phyloP scores from a whole-genome alignment of 2,888 invertebrate genomes.

The Tribolium freemani region DNA sequence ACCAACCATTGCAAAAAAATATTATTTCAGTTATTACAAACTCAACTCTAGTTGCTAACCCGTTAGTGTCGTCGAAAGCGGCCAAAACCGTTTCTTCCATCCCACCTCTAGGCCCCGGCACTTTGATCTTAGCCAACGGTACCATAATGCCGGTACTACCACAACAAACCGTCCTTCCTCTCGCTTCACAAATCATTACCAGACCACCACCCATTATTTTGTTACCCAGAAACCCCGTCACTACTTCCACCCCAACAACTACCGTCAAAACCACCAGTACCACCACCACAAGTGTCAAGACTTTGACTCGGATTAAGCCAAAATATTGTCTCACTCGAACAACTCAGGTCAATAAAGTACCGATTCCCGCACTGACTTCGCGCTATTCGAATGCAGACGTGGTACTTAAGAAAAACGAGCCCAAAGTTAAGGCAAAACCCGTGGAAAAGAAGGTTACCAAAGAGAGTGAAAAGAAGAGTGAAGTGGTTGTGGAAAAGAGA shows the following conservation, averaged over 20 bases:
- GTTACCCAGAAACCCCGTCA: slow-evolving; percentile 35
- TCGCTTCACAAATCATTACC: slow-evolving; percentile 48
- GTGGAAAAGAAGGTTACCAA: slow-evolving; percentile 34
- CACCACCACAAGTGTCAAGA: slow-evolving; percentile 14
- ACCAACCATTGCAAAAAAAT: background rate
- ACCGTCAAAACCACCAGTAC: slow-evolving; percentile 13
- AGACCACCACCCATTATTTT: slow-evolving; percentile 51
- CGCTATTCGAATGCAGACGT: slow-evolving; percentile 54
- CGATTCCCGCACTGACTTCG: slow-evolving; percentile 65
- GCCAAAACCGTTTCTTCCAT: slow-evolving; percentile 52
- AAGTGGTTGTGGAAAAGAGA: background rate
- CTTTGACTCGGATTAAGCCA: slow-evolving; percentile 43
- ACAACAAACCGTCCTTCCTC: slow-evolving; percentile 40
- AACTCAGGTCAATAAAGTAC: slow-evolving; percentile 67
- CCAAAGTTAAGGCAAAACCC: slow-evolving; percentile 32
- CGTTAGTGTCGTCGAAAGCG: slow-evolving; percentile 58
- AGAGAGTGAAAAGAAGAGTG: slow-evolving; percentile 15
- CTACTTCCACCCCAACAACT: background rate
- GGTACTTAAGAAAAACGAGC: slow-evolving; percentile 43
- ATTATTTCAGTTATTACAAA: slow-evolving; percentile 57
- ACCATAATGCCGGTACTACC: slow-evolving; percentile 62
- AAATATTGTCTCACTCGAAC: slow-evolving; percentile 62
- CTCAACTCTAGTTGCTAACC: slow-evolving; percentile 57
- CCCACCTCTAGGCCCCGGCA: slow-evolving; percentile 63
- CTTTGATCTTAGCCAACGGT: slow-evolving; percentile 65